phyloP scores from a whole-genome alignment of 2,113 vertebrate species.

The Herpailurus yagouaroundi region DNA sequence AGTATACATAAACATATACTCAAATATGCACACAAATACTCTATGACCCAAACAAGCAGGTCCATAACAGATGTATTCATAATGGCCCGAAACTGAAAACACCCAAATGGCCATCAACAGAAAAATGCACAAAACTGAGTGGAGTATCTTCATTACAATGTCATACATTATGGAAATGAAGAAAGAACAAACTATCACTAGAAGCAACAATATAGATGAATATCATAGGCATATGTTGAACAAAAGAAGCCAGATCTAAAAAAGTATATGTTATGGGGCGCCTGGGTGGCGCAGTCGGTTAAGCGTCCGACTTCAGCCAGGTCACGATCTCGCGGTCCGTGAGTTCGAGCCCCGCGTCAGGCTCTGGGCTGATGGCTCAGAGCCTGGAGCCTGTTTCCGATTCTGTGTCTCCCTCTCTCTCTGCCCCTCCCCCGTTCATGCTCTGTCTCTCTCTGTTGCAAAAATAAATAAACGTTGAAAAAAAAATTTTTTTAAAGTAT shows the following conservation, averaged over 20 bases:
- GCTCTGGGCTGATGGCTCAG: too few relatives aligned
- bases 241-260: neutral
- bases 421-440: too few relatives aligned
- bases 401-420: too few relatives aligned
- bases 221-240: neutral
- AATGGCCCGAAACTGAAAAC: neutral
- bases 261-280: neutral
- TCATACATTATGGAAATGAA: neutral
- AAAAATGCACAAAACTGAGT: neutral
- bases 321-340: too few relatives aligned
- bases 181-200: neutral
- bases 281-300: too few relatives aligned
- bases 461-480: too few relatives aligned
- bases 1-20: neutral
- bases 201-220: neutral
- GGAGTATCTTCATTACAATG: neutral
- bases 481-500: too few relatives aligned
- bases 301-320: too few relatives aligned
- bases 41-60: neutral
- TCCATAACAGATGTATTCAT: neutral
- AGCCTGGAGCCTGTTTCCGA: too few relatives aligned
- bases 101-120: neutral
- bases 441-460: too few relatives aligned
- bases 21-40: neutral
- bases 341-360: too few relatives aligned